Evolutionary conservation across 37 sponge, comb jelly and placozoan genomes (phyloP), one percentile per base, ranked within the genome.

Genomic region (Halichondria panicea): DNA sequence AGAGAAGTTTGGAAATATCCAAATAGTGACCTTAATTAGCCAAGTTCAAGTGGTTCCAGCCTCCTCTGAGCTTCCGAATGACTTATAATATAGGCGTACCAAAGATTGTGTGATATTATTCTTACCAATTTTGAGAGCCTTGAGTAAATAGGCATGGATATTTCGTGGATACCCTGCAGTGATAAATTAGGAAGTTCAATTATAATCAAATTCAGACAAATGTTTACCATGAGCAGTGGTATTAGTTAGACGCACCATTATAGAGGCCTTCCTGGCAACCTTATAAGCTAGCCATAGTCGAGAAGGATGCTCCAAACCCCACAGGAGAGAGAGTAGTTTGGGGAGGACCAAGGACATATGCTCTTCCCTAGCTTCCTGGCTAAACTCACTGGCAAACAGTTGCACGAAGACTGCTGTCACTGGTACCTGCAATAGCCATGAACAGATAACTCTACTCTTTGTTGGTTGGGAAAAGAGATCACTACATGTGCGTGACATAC

Each of bases 201-300:
- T 5, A 67, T 43, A 6, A 41, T 5, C 4, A 43, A 8, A 40
- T n/a, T n/a, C n/a, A n/a, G n/a, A n/a, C n/a, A n/a, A n/a, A n/a
- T n/a, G n/a, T n/a, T n/a, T n/a, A n/a, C n/a, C n/a, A n/a, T n/a
- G n/a, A n/a, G n/a, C n/a, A n/a, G n/a, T n/a, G n/a, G n/a, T n/a
- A n/a, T n/a, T n/a, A n/a, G n/a, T n/a, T n/a, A n/a, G 21, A 60
- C 82, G 24, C 12, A 82, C 89, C 84, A 82, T 78, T 45, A 59
- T 66, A 38, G 84, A 81, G 40, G 89, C 89, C 42, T 61, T 75
- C 52, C 84, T 76, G 56, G 89, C 89, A 3, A 83, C 36, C 60
- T 82, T 71, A 74, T 88, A 88, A 54, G 56, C 68, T 40, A 82
- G 46, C 82, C 79, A 88, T 52, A 65, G 66, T 27, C 22, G 24